phyloP scores from a whole-genome alignment of 2,113 vertebrate genomes.

The Oenanthe melanoleuca region DNA sequence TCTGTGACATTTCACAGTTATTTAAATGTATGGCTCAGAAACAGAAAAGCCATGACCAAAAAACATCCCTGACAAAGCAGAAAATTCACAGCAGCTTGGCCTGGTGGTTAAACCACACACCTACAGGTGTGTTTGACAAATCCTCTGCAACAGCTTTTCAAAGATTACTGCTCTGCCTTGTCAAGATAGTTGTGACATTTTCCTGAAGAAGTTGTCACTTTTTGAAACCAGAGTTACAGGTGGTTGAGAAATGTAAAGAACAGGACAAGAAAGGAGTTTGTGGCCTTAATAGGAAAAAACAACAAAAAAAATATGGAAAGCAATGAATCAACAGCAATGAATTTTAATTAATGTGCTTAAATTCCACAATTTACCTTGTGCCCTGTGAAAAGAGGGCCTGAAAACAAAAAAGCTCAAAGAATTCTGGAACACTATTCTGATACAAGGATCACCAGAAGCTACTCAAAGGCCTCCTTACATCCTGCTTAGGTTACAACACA shows the following conservation, averaged over 20 bases:
- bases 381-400: not conserved
- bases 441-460: not conserved
- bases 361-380: not conserved
- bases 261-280: not conserved
- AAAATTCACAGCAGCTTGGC: not conserved
- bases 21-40: rapidly evolving
- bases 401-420: not conserved
- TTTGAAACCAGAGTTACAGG: not conserved
- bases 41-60: not conserved
- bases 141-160: not conserved
- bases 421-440: not conserved
- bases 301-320: not conserved
- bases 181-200: not conserved
- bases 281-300: not conserved
- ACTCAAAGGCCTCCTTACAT: not conserved
- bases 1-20: not conserved
- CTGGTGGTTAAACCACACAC: not conserved
- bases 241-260: not conserved
- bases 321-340: not conserved
- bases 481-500: not conserved
- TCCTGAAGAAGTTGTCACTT: not conserved
- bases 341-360: not conserved
- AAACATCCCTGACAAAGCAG: not conserved
- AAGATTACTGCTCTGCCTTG: not conserved
- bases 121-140: not conserved